Evolutionary conservation across 1,140 invertebrate species (phyloP).

Genomic region (Drosophila ficusphila): DNA sequence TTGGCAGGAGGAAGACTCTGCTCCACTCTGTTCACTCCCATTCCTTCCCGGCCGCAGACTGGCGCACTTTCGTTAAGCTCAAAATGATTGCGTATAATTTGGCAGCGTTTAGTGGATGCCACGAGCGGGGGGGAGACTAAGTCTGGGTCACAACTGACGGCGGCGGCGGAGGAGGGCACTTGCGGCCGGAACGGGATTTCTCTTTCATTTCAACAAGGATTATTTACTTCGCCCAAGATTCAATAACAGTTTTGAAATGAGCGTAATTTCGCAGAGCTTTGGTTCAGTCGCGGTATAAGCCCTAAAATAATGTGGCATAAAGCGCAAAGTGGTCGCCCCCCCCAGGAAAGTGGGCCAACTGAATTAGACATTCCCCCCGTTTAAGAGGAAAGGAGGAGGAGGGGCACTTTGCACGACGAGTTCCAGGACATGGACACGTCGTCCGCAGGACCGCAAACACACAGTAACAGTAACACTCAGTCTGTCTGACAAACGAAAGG

Average conservation of each 20-base stretch:
- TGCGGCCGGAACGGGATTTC: constrained; percentile 49
- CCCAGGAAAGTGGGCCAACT: neutral
- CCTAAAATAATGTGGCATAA: constrained; percentile 65
- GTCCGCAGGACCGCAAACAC: neutral
- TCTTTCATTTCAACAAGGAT: constrained; percentile 73
- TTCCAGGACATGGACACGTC: neutral
- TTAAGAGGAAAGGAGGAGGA: no score
- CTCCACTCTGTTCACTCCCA: no score
- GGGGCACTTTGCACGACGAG: neutral
- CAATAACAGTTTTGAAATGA: constrained; percentile 81
- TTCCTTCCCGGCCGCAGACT: constrained; percentile 32
- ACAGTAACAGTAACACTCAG: no score
- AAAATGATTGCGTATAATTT: constrained; percentile 77
- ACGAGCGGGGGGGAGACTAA: neutral
- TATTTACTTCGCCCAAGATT: constrained; percentile 76
- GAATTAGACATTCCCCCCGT: neutral
- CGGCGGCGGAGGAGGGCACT: constrained; percentile 20
- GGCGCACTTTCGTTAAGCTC: constrained; percentile 64
- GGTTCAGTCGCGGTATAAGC: constrained; percentile 50
- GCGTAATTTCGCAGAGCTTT: constrained; percentile 63
- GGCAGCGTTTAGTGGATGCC: constrained; percentile 56
- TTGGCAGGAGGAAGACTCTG: no score
- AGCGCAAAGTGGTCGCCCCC: constrained; percentile 4
- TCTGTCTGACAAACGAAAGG: no score
- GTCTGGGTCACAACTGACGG: neutral